Conservation (phyloP, 1,140 invertebrate species). For the Dendroctonus valens region DNA sequence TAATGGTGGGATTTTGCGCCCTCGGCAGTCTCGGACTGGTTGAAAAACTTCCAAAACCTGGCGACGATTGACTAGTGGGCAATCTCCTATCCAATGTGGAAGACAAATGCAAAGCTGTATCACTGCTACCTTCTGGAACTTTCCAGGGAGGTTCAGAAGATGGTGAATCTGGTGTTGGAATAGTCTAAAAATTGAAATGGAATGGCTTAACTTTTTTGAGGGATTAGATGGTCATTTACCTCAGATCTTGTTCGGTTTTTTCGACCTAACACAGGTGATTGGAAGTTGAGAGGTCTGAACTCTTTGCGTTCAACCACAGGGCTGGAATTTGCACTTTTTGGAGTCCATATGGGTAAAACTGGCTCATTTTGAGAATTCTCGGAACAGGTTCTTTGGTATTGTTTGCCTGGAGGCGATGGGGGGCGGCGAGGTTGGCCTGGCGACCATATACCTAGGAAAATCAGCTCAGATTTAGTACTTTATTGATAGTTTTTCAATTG, state of each 20-base stretch:
- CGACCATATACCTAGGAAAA: slow-evolving; percentile 52
- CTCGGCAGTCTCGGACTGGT: slow-evolving; percentile 61
- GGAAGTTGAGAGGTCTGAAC: slow-evolving; percentile 77
- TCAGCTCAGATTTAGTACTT: too few species aligned
- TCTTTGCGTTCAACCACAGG: slow-evolving; percentile 63
- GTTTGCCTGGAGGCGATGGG: slow-evolving; percentile 39
- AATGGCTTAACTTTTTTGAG: too few species aligned
- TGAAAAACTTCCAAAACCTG: slow-evolving; percentile 58
- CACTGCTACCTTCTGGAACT: slow-evolving; percentile 36
- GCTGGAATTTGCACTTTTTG: slow-evolving; percentile 64
- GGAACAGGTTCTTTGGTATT: slow-evolving; percentile 49
- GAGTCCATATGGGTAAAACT: slow-evolving; percentile 71
- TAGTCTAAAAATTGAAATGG: slow-evolving; percentile 32
- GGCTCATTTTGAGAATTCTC: slow-evolving; percentile 51
- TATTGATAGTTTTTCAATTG: too few species aligned
- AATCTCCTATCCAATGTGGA: slow-evolving; percentile 57
- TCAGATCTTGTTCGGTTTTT: slow-evolving; percentile 47
- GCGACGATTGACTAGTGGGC: slow-evolving; percentile 65
- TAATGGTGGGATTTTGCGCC: slow-evolving; percentile 86
- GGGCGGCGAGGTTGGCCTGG: slow-evolving; percentile 43
- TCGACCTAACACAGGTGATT: slow-evolving; percentile 64
- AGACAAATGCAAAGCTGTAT: slow-evolving; percentile 41
- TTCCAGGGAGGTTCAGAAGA: slow-evolving; percentile 50
- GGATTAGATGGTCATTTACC: slow-evolving; percentile 28
- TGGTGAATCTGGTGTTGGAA: slow-evolving; percentile 27